Conservation (phyloP, 2,888 invertebrate species). For the Papilio elwesi region DNA sequence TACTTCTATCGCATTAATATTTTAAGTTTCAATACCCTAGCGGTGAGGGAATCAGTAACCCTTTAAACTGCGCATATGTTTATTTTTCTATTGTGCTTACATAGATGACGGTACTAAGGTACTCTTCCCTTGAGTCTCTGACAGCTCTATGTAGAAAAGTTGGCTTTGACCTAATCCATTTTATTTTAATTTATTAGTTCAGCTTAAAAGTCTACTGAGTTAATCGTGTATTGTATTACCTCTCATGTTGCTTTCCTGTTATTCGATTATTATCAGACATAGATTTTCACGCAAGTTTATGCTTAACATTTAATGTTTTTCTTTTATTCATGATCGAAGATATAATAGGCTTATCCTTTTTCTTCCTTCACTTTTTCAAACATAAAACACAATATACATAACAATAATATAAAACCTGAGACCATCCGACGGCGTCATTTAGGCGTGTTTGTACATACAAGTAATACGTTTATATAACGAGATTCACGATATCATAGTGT, state of each 20-base stretch:
- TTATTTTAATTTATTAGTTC: too few species aligned
- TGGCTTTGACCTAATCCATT: too few species aligned
- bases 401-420: background rate
- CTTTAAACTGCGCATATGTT: background rate
- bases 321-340: slow-evolving; percentile 2
- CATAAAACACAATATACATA: too few species aligned
- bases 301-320: slow-evolving; percentile 11
- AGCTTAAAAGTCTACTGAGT: too few species aligned
- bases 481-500: background rate
- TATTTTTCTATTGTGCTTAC: too few species aligned
- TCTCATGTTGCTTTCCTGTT: background rate
- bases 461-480: background rate
- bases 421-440: too few species aligned
- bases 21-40: background rate
- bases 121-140: too few species aligned
- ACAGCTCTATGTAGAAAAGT: too few species aligned
- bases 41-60: background rate
- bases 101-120: background rate
- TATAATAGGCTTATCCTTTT: too few species aligned
- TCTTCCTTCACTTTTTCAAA: too few species aligned
- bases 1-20: background rate
- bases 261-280: background rate
- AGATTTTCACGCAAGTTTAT: background rate
- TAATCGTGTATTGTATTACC: too few species aligned
- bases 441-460: background rate